Percentiles rank a stretch among this genome's conserved stretches.
Evolutionary conservation across 2,888 invertebrate species (phyloP).

Genomic region (Phortica okadai): DNA sequence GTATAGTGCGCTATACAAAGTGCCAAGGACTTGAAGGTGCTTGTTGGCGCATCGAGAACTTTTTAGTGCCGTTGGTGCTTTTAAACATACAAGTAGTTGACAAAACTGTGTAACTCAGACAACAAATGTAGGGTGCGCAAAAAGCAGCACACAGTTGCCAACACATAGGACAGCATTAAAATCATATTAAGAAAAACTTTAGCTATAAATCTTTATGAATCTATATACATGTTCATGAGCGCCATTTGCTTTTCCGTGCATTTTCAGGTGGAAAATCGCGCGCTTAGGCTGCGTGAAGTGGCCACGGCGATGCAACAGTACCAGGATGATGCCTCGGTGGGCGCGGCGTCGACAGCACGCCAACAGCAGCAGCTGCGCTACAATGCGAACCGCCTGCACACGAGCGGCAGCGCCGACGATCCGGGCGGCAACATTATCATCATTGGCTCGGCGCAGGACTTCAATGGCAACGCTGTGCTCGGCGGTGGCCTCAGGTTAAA

Average conservation of each 20-base stretch:
- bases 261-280: conserved; percentile 89
- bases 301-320: conserved; percentile 76
- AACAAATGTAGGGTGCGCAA: background rate
- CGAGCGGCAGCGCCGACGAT: conserved; percentile 59
- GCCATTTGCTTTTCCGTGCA: conserved; percentile 37
- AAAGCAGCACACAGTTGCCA: background rate
- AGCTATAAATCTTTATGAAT: background rate
- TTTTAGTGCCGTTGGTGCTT: too few species aligned
- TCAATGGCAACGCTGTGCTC: conserved; percentile 65
- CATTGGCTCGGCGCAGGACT: conserved; percentile 62
- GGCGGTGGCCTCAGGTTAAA: conserved; percentile 68
- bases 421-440: conserved; percentile 65
- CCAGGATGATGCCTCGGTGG: conserved; percentile 74
- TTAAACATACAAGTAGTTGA: background rate
- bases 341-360: conserved; percentile 60
- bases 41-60: too few species aligned
- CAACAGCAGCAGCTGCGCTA: conserved; percentile 44
- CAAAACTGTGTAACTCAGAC: background rate
- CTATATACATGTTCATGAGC: background rate
- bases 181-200: conserved; percentile 2
- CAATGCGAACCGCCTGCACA: conserved; percentile 55
- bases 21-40: too few species aligned
- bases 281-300: conserved; percentile 82
- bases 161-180: background rate
- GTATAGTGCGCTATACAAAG: too few species aligned